These are phyloP conservation scores for Nycticryphes semicollaris DNA, from an alignment of 2,113 vertebrate species.

Conservation along the genomic window DNA sequence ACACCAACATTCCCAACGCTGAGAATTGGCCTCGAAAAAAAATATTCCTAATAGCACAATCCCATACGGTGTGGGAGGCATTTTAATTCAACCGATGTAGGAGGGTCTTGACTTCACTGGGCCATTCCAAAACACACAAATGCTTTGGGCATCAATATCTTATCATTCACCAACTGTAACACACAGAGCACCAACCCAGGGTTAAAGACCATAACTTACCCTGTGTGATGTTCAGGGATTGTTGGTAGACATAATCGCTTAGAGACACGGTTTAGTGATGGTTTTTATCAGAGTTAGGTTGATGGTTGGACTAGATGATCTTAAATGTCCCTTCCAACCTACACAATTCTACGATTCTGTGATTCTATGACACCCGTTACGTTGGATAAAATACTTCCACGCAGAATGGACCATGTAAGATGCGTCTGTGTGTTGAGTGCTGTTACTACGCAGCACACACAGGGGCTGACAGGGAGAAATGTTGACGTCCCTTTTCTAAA, in stretches of 20 bases:
- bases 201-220: neutral
- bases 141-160: neutral
- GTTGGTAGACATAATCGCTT: too few relatives aligned
- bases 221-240: neutral
- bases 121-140: neutral
- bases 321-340: too few relatives aligned
- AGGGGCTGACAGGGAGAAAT: neutral
- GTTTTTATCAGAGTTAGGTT: too few relatives aligned
- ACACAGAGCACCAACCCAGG: neutral
- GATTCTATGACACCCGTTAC: neutral
- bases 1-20: neutral
- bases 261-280: too few relatives aligned
- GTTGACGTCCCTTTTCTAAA: neutral
- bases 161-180: neutral
- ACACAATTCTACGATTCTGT: too few relatives aligned
- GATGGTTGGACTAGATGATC: too few relatives aligned
- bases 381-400: neutral
- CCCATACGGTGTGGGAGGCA: neutral
- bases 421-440: neutral
- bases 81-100: rapidly evolving
- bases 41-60: neutral
- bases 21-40: neutral
- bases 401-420: neutral
- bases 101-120: neutral
- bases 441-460: neutral